Evolutionary conservation across 2,888 invertebrate genomes (phyloP), one percentile per base, ranked within the genome.

Genomic region (Agonopterix subpropinquella): DNA sequence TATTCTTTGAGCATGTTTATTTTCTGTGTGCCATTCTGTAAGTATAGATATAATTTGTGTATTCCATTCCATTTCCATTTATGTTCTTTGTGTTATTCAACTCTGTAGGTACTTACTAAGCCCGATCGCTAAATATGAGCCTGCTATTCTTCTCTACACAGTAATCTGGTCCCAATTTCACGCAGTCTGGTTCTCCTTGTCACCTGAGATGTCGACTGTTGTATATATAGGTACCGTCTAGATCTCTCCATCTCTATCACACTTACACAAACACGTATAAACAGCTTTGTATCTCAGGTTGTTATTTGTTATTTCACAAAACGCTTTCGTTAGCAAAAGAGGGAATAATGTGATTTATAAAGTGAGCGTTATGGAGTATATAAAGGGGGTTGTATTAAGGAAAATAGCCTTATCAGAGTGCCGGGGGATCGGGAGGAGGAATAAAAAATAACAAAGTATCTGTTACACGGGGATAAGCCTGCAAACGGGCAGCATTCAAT

Each of bases 401-500:
- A 70, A 73, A 73, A 70, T 65, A 69, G 65, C 61, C 62, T 70
- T 74, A 74, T 74, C 74, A 64, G 59, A 55, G 57, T 57, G 53
- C 59, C 67, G 61, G 59, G 58, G 64, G 61, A 55, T 59, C 45
- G 57, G 62, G 59, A 59, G 64, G 55, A 58, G 54, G 67, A 70
- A 75, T 71, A 75, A 73, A 70, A 72, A 70, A 74, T 72, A 77
- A 70, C 65, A 68, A 75, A 76, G 75, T 80, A 74, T 76, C 70
- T 69, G 74, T 73, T 73, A 75, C 68, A 67, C 63, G 62, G 69
- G 75, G 79, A 80, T 81, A 78, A 82, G 75, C 77, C 66, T 59
- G 63, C 61, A 73, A 78, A 73, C 70, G 75, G 77, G 68, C 68
- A 74, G 71, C 77, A 76, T 81, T 82, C 80, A 81, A 81, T 81